Conservation (phyloP, 2,888 invertebrate species). For the Xestia sexstrigata region DNA sequence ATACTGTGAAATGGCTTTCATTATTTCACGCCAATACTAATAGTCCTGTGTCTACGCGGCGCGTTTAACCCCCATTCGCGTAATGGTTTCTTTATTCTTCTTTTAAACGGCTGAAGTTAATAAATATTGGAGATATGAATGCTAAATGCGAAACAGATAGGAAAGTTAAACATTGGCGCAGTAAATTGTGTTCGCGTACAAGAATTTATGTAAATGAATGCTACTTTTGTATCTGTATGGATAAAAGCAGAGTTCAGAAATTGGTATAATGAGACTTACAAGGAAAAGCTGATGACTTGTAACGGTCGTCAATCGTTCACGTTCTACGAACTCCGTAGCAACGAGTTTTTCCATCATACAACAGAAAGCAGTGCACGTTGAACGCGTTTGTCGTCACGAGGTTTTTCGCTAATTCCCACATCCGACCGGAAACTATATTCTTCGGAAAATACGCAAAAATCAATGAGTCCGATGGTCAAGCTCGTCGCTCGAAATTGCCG, state of each 20-base stretch:
- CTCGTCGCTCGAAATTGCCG: conserved; percentile 69
- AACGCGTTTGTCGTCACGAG: not conserved
- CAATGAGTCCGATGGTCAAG: conserved; percentile 64
- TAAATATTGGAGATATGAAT: conserved; percentile 54
- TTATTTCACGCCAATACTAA: conserved; percentile 87
- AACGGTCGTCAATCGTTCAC: conserved; percentile 19
- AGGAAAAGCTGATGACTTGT: conserved; percentile 21
- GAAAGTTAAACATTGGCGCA: conserved; percentile 38
- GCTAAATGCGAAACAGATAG: conserved; percentile 43
- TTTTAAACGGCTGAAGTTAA: conserved; percentile 45
- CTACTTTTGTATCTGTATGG: conserved; percentile 13
- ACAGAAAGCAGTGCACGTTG: conserved; percentile 20
- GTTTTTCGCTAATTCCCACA: conserved; percentile 34
- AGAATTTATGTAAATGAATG: conserved; percentile 11
- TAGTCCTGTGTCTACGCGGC: conserved; percentile 78
- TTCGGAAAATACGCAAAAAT: conserved; percentile 62
- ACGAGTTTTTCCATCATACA: not conserved
- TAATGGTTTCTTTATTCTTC: conserved; percentile 65
- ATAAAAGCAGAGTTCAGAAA: conserved; percentile 17
- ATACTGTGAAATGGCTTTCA: conserved; percentile 85
- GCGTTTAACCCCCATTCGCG: conserved; percentile 69
- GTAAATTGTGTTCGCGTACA: conserved; percentile 16
- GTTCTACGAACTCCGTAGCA: conserved; percentile 15
- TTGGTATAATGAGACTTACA: conserved; percentile 12
- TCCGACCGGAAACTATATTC: conserved; percentile 49